Conservation (phyloP, 2,797 vertebrate genomes). For the Acropternis orthonyx region DNA sequence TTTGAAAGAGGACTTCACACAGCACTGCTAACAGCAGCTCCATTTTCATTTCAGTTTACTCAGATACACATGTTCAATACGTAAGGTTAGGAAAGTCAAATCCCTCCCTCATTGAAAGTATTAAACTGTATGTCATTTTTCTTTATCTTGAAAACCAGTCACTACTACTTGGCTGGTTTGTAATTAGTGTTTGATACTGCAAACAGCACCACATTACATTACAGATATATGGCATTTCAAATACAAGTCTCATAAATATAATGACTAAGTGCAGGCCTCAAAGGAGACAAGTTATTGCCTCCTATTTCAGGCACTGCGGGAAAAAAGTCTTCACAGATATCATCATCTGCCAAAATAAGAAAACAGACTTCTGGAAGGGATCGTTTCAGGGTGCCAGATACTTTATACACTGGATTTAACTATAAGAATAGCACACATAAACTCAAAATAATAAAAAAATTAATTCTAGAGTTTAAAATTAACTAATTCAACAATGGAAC, state of each 20-base stretch:
- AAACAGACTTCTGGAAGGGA: neutral
- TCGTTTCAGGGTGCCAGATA: neutral
- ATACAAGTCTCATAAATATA: neutral
- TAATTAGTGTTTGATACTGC: neutral
- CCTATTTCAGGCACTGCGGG: neutral
- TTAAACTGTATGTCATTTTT: neutral
- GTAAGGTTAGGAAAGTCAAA: neutral
- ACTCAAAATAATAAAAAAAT: neutral
- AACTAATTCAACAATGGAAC: neutral
- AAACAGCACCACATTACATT: neutral
- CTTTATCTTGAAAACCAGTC: neutral
- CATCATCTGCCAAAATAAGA: neutral
- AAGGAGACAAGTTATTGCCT: neutral
- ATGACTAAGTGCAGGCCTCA: neutral
- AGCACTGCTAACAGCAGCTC: neutral
- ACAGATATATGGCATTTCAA: neutral
- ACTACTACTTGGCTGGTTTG: neutral
- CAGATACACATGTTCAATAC: neutral
- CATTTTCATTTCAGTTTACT: neutral
- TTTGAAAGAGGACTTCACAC: neutral
- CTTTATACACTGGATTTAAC: neutral
- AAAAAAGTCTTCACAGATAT: neutral
- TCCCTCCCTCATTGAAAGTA: neutral
- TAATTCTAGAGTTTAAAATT: neutral
- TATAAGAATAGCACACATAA: neutral